Percentiles rank a stretch among this genome's conserved stretches.
These are phyloP conservation scores for Eustalomyia histrio DNA, from an alignment of 2,888 invertebrate species.

Conservation along the genomic window DNA sequence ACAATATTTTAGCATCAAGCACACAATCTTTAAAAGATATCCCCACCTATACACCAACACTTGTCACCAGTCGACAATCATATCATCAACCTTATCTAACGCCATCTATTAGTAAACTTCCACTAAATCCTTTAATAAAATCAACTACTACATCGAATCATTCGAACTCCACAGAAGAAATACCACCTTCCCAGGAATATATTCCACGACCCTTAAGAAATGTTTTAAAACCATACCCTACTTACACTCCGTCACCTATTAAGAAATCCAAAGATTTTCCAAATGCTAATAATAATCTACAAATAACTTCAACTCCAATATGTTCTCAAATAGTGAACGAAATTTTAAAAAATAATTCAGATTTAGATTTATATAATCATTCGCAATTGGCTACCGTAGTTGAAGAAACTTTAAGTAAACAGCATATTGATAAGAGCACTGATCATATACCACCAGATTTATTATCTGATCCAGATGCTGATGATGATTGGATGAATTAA, in stretches of 20 bases:
- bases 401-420: conserved; percentile 11
- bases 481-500: conserved; percentile 64
- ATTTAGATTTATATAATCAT: conserved; percentile 39
- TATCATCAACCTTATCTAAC: not conserved
- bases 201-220: conserved; percentile 11
- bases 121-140: conserved; percentile 32
- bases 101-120: not conserved
- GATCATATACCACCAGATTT: conserved; percentile 53
- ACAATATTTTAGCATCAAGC: not conserved
- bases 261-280: not conserved
- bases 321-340: not conserved
- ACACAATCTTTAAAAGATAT: not conserved
- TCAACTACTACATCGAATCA: conserved; percentile 28
- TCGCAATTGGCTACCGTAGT: conserved; percentile 39
- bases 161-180: not conserved
- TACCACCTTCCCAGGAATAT: not conserved
- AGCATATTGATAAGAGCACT: conserved; percentile 40
- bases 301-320: not conserved
- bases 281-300: not conserved
- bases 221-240: not conserved
- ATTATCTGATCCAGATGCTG: conserved; percentile 54
- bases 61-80: not conserved
- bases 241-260: not conserved
- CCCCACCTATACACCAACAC: not conserved
- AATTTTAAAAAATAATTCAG: not conserved